Base-by-base conservation (phyloP, 2,113 vertebrate species). In the Terrapene triunguis region DNA sequence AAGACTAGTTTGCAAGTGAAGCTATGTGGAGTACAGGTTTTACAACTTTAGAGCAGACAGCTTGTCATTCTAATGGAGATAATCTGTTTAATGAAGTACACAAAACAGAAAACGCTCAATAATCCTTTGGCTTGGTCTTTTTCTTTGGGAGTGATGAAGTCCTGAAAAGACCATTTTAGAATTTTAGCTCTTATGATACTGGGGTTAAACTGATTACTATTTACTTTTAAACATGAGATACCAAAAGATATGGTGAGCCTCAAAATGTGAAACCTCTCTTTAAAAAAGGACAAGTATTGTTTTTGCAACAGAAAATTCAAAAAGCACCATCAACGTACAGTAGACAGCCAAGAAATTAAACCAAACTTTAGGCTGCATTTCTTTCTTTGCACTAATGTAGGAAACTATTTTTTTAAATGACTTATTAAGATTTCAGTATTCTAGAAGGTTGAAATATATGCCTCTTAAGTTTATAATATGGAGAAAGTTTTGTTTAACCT, bases 41-140 rank as follows among this genome's bases (percentile, higher is more conserved):
- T 85, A 85, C 54, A 65, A 81, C 87, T 87, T 87, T 7, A 96
- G 65, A 89, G 82, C 35, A 81, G 51, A 53, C 1, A 2, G 55
- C 50, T 92, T 94, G 80, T 29, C n/a, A 92, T 87, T 92, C 74
- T 69, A 92, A 86, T 84, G 82, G 79, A 83, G 84, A 92, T 80
- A 83, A 88, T 44, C 78, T 93, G 86, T 65, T 42, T 53, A 85
- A 90, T 54, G 47, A 95, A 79, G 54, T 79, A 93, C 6, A 27
- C 32, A 32, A 85, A 50, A 27, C 65, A 74, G 65, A 72, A 93
- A 95, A 74, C 3, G 14, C 17, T 94, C 27, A 69, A 62, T 88
- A 94, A 85, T 51, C 11, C 35, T 92, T 89, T 89, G 62, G 55
- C 53, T 85, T 44, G 74, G 74, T 65, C 44, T 89, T 93, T 89